Conservation (phyloP, 1,140 invertebrate species). For the Drosophila lowei region DNA sequence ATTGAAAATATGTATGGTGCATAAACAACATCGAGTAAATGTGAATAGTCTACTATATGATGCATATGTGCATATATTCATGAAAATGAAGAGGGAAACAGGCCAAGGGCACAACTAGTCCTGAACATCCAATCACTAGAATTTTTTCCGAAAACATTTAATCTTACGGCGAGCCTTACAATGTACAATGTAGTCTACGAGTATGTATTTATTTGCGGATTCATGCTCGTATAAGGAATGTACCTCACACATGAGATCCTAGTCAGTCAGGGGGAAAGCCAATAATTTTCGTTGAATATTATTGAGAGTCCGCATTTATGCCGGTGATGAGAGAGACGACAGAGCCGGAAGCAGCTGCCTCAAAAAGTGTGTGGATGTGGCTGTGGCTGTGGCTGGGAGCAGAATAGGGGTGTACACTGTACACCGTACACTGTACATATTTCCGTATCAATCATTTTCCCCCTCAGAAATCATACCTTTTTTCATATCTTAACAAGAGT, state of each 20-base stretch:
- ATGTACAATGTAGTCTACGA: conserved; percentile 13
- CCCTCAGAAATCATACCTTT: no score
- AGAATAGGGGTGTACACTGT: no score
- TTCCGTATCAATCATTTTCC: no score
- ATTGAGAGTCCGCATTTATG: neutral
- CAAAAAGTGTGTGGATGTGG: neutral
- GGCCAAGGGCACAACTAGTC: neutral
- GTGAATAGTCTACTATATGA: no score
- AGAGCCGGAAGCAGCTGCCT: neutral
- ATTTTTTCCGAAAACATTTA: no score
- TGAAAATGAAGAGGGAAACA: neutral
- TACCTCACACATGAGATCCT: no score
- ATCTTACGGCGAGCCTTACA: no score
- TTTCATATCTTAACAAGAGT: no score
- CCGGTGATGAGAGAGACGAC: neutral
- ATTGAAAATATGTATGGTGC: neutral
- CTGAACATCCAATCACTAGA: neutral
- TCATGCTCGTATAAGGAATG: no score
- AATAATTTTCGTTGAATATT: conserved; percentile 15
- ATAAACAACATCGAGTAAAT: no score
- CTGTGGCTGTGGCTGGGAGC: no score
- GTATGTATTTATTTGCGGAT: neutral
- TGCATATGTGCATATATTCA: neutral
- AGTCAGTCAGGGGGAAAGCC: neutral
- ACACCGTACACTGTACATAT: no score